Evolutionary conservation across 2,797 vertebrate species (phyloP), one percentile per base, ranked within the genome.

Genomic region (Tokudaia tokunoshimensis): DNA sequence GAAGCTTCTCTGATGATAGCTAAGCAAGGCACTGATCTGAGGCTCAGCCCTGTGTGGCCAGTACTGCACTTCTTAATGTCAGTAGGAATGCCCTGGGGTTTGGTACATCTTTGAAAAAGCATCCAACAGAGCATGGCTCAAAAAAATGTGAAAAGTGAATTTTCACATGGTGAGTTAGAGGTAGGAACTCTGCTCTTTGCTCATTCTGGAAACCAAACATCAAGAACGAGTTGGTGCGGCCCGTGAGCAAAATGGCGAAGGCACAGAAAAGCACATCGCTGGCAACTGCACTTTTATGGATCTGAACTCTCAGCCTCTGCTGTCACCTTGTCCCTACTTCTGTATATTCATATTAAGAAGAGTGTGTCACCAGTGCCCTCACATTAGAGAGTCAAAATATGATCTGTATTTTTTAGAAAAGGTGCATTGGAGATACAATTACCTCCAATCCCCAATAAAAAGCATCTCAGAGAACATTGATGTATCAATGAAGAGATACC

Each of bases 131-230:
- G 26, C 1, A 96, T 20, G 67, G 20, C n/a, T 82, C 92, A 67
- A 67, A 67, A 67, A 92, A 87, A 63, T 92, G 90, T 70, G 61
- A 93, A 96, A 90, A 94, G 1, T 92, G n/a, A 88, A 31, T 85
- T 97, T 94, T n/a, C 67, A 96, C 94, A 75, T 72, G 87, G 80
- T 81, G 95, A 96, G 79, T 72, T 67, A 57, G 34, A 94, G 34
- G 67, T 89, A 94, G 55, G 26, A 92, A 95, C n/a, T 34, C 52
- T 93, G n/a, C 2, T 92, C 22, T 41, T 67, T 95, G 67, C 57
- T 47, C n/a, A 86, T 52, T 79, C 90, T 52, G 70, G 37, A 75
- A 96, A 89, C 12, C 95, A 94, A 89, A 50, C 55, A 91, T 67
- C 22, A 67, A 90, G 9, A 88, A 37, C 41, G 61, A 93, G 8